Evolutionary conservation across 2,113 vertebrate species (phyloP), one percentile per base, ranked within the genome.

Genomic region (Trichomycterus rosablanca): DNA sequence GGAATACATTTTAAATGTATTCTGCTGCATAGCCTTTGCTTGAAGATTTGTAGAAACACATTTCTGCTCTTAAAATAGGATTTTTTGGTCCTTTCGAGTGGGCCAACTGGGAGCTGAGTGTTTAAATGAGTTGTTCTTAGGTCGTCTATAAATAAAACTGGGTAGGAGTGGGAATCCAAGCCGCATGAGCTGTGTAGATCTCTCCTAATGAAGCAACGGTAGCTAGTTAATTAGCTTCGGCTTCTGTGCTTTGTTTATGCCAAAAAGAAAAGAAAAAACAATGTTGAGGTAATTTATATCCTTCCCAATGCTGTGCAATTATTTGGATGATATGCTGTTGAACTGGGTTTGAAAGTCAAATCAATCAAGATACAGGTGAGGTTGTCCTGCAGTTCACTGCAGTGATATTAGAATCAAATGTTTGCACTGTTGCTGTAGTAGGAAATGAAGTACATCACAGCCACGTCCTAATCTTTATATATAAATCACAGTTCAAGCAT

Each of bases 221-320:
- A 7, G 70, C 63, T 74, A 77, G 68, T 67, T 77, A 78, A 84
- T 83, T 77, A 86, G 67, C 67, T 20, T 51, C 15, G 67, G 59
- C 69, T 78, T 78, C 77, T 68, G 80, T 59, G n/a, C 58, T 58
- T 76, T 77, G 73, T 76, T 49, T 51, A 54, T 43, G 1, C 59
- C 58, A 72, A 74, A 4, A 45, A 70, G n/a, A n/a, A n/a, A n/a
- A n/a, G n/a, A 51, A 67, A 67, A 48, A 65, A 76, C 20, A 46
- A 55, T 14, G n/a, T 16, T 62, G 14, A 35, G 1, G n/a, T n/a
- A n/a, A n/a, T n/a, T n/a, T n/a, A n/a, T n/a, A n/a, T n/a, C n/a
- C n/a, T n/a, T n/a, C n/a, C n/a, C n/a, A n/a, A n/a, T n/a, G n/a
- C n/a, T n/a, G n/a, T n/a, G n/a, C n/a, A 35, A 35, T 8, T 35